Conservation (phyloP, 2,797 vertebrate species). For the Kryptolebias ocellatus region DNA sequence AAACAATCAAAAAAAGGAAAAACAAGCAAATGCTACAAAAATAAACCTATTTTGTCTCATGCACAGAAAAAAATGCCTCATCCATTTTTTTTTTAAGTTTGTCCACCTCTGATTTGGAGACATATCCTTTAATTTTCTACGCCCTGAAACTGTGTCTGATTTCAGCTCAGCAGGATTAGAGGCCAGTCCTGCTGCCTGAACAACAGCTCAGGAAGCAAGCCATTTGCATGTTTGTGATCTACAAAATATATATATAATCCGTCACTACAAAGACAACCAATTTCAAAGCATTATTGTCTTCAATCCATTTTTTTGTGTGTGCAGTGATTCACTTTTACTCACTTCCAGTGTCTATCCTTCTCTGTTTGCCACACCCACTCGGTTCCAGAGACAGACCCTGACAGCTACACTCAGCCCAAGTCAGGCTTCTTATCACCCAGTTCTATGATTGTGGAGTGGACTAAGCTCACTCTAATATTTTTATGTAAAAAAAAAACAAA, state of each 20-base stretch:
- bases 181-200: no score
- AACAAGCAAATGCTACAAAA: no score
- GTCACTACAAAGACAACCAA: no score
- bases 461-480: slow-evolving; percentile 6
- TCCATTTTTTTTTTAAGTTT: no score
- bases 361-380: slow-evolving; percentile 16
- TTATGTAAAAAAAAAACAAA: slow-evolving; percentile 11
- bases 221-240: no score
- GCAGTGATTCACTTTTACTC: slow-evolving; percentile 30
- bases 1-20: no score
- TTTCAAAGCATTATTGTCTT: not conserved
- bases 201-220: no score
- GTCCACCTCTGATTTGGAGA: no score
- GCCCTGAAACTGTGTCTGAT: not conserved
- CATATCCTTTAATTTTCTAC: no score
- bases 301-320: not conserved
- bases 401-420: not conserved
- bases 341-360: not conserved
- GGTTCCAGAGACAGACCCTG: slow-evolving; percentile 3
- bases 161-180: not conserved
- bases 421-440: not conserved
- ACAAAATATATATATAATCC: no score
- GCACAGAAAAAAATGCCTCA: no score
- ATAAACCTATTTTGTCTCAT: no score
- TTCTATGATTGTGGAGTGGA: not conserved